Conservation (phyloP, 1,140 invertebrate species). For the Oryctes rhinoceros region DNA sequence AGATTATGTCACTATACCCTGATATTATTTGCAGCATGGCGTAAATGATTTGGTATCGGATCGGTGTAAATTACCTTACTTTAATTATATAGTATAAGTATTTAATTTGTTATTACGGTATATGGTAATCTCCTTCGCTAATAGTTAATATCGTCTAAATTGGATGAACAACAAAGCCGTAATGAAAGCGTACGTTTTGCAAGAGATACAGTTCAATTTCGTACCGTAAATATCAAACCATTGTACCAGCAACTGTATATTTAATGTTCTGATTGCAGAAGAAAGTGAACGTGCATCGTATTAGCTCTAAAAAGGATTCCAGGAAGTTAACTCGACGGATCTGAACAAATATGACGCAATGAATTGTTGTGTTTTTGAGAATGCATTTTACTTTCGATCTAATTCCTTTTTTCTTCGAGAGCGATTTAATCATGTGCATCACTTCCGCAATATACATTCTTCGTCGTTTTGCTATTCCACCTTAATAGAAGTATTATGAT, state of each 20-base stretch:
- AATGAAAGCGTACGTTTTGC: background rate
- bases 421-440: background rate
- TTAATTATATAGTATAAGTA: too few relatives aligned
- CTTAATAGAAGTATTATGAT: background rate
- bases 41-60: too few relatives aligned
- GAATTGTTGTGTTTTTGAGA: slow-evolving; percentile 23
- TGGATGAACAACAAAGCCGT: background rate
- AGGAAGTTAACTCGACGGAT: background rate
- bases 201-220: background rate
- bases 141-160: background rate
- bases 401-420: background rate
- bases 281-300: slow-evolving; percentile 18
- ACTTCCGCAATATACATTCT: background rate
- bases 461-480: background rate
- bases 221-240: background rate
- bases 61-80: too few relatives aligned
- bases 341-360: slow-evolving; percentile 12
- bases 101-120: too few relatives aligned
- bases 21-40: too few relatives aligned
- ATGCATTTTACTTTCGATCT: slow-evolving; percentile 34
- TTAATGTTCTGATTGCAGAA: slow-evolving; percentile 5
- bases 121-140: background rate
- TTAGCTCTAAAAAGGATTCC: background rate
- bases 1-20: too few relatives aligned
- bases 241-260: background rate